These are phyloP conservation scores for Cherax destructor DNA, from an alignment of 1,140 invertebrate genomes.

Conservation along the genomic window DNA sequence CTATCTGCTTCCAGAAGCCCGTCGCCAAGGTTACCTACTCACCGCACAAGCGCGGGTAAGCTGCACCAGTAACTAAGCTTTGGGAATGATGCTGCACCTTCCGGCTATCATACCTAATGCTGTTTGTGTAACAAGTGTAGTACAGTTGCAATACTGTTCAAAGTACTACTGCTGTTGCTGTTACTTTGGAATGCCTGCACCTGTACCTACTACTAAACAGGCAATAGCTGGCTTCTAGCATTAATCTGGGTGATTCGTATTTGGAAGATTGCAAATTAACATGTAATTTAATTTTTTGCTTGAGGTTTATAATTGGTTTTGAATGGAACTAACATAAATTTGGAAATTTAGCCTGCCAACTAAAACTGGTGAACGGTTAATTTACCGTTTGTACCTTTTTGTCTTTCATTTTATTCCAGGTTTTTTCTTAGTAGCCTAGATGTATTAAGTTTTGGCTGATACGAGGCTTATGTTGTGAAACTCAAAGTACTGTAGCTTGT, in stretches of 20 bases:
- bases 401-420: slow-evolving; percentile 60
- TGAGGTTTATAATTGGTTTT: slow-evolving; percentile 54
- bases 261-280: slow-evolving; percentile 47
- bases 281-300: slow-evolving; percentile 30
- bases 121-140: slow-evolving; percentile 51
- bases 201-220: slow-evolving; percentile 42
- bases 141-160: slow-evolving; percentile 51
- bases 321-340: slow-evolving; percentile 54
- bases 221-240: slow-evolving; percentile 64
- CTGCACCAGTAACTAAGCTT: slow-evolving; percentile 58
- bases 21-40: slow-evolving; percentile 89
- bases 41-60: slow-evolving; percentile 95
- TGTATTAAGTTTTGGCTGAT: slow-evolving; percentile 53
- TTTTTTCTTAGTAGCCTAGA: slow-evolving; percentile 7
- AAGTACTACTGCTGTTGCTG: slow-evolving; percentile 48
- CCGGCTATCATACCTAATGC: slow-evolving; percentile 45
- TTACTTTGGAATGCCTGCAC: slow-evolving; percentile 53
- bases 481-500: slow-evolving; percentile 56
- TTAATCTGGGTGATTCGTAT: slow-evolving; percentile 45
- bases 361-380: slow-evolving; percentile 60
- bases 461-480: slow-evolving; percentile 45
- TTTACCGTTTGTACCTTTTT: slow-evolving; percentile 52
- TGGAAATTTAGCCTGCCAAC: slow-evolving; percentile 48
- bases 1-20: slow-evolving; percentile 88
- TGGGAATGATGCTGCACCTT: slow-evolving; percentile 66